These are phyloP conservation scores for Oreochromis niloticus DNA, from an alignment of 2,113 vertebrate species.

Conservation along the genomic window DNA sequence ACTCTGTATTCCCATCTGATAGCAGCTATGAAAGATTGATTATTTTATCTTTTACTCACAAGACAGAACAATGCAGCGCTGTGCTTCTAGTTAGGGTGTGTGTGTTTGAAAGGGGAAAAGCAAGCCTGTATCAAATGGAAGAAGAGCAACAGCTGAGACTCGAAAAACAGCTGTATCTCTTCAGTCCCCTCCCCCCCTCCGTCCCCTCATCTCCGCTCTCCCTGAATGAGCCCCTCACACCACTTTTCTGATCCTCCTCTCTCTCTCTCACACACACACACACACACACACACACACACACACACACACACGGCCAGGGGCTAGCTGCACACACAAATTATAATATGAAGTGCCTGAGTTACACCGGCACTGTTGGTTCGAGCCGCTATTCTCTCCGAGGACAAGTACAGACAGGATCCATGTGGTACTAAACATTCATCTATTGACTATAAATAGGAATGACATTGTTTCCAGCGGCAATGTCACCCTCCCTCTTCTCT, in stretches of 20 bases:
- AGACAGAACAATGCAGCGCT: constrained; percentile 51
- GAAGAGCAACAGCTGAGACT: constrained; percentile 70
- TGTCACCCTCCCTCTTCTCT: not conserved
- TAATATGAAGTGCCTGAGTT: not conserved
- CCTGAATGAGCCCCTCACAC: constrained; percentile 49
- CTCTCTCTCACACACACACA: constrained; percentile 2
- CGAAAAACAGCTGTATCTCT: constrained; percentile 71
- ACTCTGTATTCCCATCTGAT: constrained; percentile 29
- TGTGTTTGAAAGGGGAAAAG: not conserved
- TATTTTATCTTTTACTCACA: constrained; percentile 38
- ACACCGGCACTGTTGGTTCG: not conserved
- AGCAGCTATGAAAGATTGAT: constrained; percentile 33
- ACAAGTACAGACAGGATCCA: constrained; percentile 55
- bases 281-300: constrained; percentile 30
- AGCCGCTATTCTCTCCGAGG: constrained; percentile 6
- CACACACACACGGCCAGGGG: constrained; percentile 17
- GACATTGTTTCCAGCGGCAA: constrained; percentile 35
- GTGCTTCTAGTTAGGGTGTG: not conserved
- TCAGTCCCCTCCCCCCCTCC: constrained; percentile 20
- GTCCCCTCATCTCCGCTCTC: not conserved
- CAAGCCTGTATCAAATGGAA: constrained; percentile 20
- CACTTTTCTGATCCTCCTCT: constrained; percentile 9
- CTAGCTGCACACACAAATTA: not conserved
- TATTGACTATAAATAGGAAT: constrained; percentile 67
- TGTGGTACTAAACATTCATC: constrained; percentile 45